phyloP scores from a whole-genome alignment of 2,797 vertebrate genomes.

The Furcifer pardalis region DNA sequence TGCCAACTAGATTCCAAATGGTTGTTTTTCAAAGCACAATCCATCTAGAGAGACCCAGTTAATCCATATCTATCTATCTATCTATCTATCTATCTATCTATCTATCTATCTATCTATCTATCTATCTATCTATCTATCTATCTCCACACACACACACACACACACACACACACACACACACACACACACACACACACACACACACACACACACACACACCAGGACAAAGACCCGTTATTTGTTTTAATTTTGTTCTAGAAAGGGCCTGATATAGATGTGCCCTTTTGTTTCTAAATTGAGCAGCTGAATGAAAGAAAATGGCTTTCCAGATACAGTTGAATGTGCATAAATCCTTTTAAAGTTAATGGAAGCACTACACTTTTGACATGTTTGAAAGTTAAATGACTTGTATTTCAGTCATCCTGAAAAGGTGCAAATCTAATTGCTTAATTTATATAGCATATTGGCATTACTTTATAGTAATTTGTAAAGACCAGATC shows the following conservation, averaged over 20 bases:
- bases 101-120: too few relatives aligned
- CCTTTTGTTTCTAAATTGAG: constrained; percentile 38
- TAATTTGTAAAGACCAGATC: neutral
- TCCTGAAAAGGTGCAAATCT: too few relatives aligned
- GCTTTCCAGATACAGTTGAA: constrained; percentile 36
- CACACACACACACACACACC: constrained; percentile 47
- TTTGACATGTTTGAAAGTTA: constrained; percentile 34
- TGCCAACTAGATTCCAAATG: neutral
- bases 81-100: too few relatives aligned
- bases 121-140: too few relatives aligned
- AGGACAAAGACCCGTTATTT: constrained; percentile 13
- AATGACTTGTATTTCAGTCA: constrained; percentile 35
- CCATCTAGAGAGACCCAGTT: too few relatives aligned
- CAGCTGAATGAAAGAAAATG: constrained; percentile 34
- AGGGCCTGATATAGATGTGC: neutral
- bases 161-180: too few relatives aligned
- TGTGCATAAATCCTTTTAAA: constrained; percentile 29
- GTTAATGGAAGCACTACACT: constrained; percentile 42
- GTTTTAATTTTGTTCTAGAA: constrained; percentile 18
- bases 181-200: too few relatives aligned
- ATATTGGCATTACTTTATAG: neutral
- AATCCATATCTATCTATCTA: too few relatives aligned
- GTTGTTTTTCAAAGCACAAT: too few relatives aligned
- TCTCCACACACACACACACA: too few relatives aligned
- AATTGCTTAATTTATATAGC: neutral